These are phyloP conservation scores for Petrolisthes cinctipes DNA, from an alignment of 2,888 invertebrate species.

Conservation along the genomic window DNA sequence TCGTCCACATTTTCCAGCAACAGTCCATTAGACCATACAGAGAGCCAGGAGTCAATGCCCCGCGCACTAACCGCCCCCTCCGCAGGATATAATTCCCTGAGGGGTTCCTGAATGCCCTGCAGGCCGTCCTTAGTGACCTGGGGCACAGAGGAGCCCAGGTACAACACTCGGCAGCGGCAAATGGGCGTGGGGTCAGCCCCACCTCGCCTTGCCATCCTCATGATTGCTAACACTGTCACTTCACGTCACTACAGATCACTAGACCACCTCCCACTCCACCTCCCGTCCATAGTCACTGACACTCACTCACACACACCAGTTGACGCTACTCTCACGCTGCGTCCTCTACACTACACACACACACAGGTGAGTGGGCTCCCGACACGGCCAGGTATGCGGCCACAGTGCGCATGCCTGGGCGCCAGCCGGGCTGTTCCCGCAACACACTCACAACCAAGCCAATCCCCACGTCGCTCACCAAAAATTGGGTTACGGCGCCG, in stretches of 20 bases:
- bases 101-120: constrained; percentile 96
- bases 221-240: constrained; percentile 28
- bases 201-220: constrained; percentile 63
- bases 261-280: background rate
- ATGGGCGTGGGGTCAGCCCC: constrained; percentile 83
- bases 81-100: constrained; percentile 94
- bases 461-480: constrained; percentile 12
- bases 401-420: constrained; percentile 52
- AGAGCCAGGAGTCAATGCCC: constrained; percentile 95
- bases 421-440: constrained; percentile 46
- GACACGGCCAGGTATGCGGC: constrained; percentile 51
- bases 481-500: constrained; percentile 52
- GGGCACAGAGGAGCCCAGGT: constrained; percentile 95
- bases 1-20: constrained; percentile 94
- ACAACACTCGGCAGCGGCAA: constrained; percentile 95
- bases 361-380: constrained; percentile 43
- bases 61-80: constrained; percentile 89
- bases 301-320: constrained; percentile 19
- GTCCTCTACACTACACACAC: constrained; percentile 26
- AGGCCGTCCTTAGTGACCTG: constrained; percentile 98
- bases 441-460: constrained; percentile 46
- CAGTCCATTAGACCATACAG: constrained; percentile 97
- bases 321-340: constrained; percentile 13
- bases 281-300: background rate
- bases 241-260: constrained; percentile 8